Conservation (phyloP, 2,113 vertebrate species). For the Syngnathoides biaculeatus region DNA sequence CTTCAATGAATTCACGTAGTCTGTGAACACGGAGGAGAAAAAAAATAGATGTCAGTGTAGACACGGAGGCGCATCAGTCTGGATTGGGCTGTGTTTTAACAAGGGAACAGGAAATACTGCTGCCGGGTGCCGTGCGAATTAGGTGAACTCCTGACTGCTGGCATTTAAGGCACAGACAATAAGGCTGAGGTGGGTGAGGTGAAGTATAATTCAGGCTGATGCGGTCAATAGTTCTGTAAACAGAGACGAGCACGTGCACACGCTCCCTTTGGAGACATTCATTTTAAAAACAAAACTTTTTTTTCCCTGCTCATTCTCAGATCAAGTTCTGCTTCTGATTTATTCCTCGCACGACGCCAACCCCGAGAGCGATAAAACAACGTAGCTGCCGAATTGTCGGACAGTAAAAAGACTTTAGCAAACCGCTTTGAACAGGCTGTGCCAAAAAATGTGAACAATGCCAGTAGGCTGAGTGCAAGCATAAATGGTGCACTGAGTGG, state of each 20-base stretch:
- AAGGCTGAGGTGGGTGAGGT: constrained; percentile 1
- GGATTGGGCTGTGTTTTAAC: constrained; percentile 42
- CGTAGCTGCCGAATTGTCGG: constrained; percentile 15
- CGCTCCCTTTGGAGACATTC: not conserved
- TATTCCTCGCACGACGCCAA: constrained; percentile 15
- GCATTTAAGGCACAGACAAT: constrained; percentile 24
- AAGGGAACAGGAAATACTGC: constrained; percentile 56
- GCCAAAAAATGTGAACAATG: constrained; percentile 47
- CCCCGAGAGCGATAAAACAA: constrained; percentile 15
- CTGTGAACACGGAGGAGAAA: constrained; percentile 22
- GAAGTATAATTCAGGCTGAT: constrained; percentile 31
- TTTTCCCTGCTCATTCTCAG: not conserved
- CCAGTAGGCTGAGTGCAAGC: constrained; percentile 17
- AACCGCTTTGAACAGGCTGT: constrained; percentile 27
- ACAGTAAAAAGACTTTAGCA: constrained; percentile 14
- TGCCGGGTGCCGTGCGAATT: constrained; percentile 28
- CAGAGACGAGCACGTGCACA: not conserved
- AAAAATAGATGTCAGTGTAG: constrained; percentile 32
- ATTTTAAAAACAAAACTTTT: not conserved
- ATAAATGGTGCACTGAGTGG: constrained; percentile 39
- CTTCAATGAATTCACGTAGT: constrained; percentile 17
- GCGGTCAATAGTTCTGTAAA: constrained; percentile 23
- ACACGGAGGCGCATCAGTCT: constrained; percentile 36
- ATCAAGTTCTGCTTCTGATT: constrained; percentile 6
- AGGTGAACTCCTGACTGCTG: constrained; percentile 56